Evolutionary conservation across 2,888 invertebrate genomes (phyloP), one percentile per base, ranked within the genome.

Genomic region (Mimas tiliae): DNA sequence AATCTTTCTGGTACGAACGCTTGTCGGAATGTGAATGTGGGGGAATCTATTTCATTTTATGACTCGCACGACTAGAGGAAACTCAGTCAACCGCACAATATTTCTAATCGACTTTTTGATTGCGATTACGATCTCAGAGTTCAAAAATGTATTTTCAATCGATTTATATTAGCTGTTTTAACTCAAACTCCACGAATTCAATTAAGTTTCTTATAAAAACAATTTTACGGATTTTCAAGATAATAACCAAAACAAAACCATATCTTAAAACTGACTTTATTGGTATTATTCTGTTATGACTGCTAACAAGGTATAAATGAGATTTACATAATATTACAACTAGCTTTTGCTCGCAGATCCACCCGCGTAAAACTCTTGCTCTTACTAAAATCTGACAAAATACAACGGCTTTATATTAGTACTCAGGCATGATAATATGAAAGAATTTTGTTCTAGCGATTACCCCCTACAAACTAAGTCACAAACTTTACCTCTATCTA

Each of bases 21-120:
- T 93, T 93, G 93, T 93, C 93, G 93, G 93, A 93, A 93, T 93
- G 93, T 88, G 93, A 93, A 93, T 93, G 93, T 93, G 89, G 92
- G 93, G 91, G 92, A 91, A 93, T 93, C 93, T 93, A 93, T 93
- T 93, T 93, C 92, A 89, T 93, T 93, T 93, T 93, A 93, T 93
- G 93, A 93, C 91, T 83, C 89, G 90, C 89, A 90, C 86, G 89
- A 90, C 89, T 89, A 86, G 89, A 88, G 89, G 86, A 84, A 85
- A 84, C 85, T 87, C 89, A 89, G 90, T 93, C 92, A 90, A 87
- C 89, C 90, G 86, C 87, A 84, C 90, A 91, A 93, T 93, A 87
- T 90, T 91, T 91, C 92, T 93, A 93, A 93, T 93, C 91, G 93
- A 93, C 91, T 93, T 93, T 93, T 93, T 91, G 92, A 93, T 93